Evolutionary conservation across 2,888 invertebrate genomes (phyloP), one percentile per base, ranked within the genome.

Genomic region (Arctia plantaginis): DNA sequence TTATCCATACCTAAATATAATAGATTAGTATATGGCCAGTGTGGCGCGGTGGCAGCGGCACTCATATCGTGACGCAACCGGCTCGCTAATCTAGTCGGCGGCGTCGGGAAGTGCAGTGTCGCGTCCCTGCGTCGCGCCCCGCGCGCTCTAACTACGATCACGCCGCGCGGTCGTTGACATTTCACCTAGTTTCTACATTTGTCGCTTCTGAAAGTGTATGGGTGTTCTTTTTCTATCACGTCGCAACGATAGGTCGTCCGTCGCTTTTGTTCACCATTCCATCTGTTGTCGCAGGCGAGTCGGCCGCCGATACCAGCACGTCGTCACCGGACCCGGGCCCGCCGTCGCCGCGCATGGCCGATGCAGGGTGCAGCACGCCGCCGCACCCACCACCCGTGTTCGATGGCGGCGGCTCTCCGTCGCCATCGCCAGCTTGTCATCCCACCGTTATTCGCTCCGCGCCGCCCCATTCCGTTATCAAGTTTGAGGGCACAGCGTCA

Each of bases 241-340:
- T 78, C 80, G 78, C 86, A 84, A 83, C 86, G 80, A 86, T 85
- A 88, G 82, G 83, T 86, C 82, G 85, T 83, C 84, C 83, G 81
- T 70, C 69, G 75, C 81, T 87, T 80, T 90, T 85, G 79, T 84
- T 96, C 90, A 96, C 92, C 92, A 74, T 80, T 73, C 59, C 76
- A 77, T 83, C 91, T 94, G 92, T 92, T 88, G 87, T 86, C 89
- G 88, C 97, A 97, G 98, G 98, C 96, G 98, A 98, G 96, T 98
- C 98, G 93, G 98, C 98, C 96, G 98, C 98, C 93, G 98, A 98
- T 96, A 98, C 98, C 93, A 98, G 98, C 94, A 98, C 98, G 93
- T 98, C 98, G 93, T 98, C 98, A 92, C 98, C 98, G 93, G 98
- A 98, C 96, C 97, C 98, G 88, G 97, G 97, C 93, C 98, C 98